phyloP scores from a whole-genome alignment of 2,113 vertebrate species.

The Hyla sarda region DNA sequence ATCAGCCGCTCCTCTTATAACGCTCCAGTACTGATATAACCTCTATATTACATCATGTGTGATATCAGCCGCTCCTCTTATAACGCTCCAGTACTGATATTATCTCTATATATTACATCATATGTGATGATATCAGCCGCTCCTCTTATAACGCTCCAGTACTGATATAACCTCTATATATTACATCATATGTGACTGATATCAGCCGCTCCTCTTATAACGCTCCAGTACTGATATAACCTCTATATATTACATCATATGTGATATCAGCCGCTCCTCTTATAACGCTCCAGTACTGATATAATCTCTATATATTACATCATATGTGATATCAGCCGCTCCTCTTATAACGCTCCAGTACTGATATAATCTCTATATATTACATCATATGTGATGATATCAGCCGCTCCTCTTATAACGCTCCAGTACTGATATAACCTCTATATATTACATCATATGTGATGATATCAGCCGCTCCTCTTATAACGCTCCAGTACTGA shows the following conservation, averaged over 20 bases:
- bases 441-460: too few species aligned
- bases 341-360: neutral
- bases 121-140: neutral
- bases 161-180: neutral
- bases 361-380: too few species aligned
- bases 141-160: neutral
- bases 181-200: neutral
- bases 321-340: neutral
- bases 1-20: too few species aligned
- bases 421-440: neutral
- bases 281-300: neutral
- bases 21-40: too few species aligned
- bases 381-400: neutral
- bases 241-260: neutral
- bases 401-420: neutral
- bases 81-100: too few species aligned
- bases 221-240: neutral
- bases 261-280: neutral
- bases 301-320: neutral
- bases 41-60: too few species aligned
- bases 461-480: too few species aligned
- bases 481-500: too few species aligned
- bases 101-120: too few species aligned
- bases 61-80: too few species aligned
- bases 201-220: neutral